phyloP scores from a whole-genome alignment of 2,113 vertebrate species.

The Globicephala melas region DNA sequence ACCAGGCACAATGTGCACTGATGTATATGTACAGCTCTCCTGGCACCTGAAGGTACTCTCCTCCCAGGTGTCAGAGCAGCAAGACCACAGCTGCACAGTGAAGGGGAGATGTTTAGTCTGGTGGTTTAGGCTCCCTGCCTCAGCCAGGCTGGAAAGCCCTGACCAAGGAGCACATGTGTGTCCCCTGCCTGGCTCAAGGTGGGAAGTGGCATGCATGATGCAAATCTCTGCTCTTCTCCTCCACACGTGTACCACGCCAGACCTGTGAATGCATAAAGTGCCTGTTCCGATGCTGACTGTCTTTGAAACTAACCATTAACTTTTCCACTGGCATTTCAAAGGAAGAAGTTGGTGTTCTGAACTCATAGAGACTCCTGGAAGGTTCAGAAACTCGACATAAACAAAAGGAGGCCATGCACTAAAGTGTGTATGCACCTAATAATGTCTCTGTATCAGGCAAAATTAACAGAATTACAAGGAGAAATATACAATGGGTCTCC shows the following conservation, averaged over 20 bases:
- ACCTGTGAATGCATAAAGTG: not conserved
- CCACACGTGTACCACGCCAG: not conserved
- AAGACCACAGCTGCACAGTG: constrained; percentile 44
- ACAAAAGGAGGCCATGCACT: not conserved
- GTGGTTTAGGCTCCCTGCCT: constrained; percentile 44
- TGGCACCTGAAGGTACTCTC: not conserved
- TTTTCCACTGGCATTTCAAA: not conserved
- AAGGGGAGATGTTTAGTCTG: constrained; percentile 61
- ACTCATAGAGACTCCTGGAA: not conserved
- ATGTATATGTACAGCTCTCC: not conserved
- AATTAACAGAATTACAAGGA: not conserved
- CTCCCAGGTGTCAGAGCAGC: not conserved
- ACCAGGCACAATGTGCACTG: constrained; percentile 56
- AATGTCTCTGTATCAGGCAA: not conserved
- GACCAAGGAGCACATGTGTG: not conserved
- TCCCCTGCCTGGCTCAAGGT: not conserved
- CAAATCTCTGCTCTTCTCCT: not conserved
- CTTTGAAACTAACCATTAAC: constrained; percentile 35
- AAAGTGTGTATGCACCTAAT: not conserved
- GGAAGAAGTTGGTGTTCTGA: not conserved
- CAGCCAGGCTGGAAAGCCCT: constrained; percentile 51
- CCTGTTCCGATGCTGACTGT: not conserved
- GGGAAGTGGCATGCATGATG: not conserved
- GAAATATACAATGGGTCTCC: not conserved
- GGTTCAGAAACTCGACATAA: not conserved